Percentiles rank a stretch among this genome's conserved stretches.
These are phyloP conservation scores for Nipponia nippon DNA, from an alignment of 2,113 vertebrate species.

Conservation along the genomic window DNA sequence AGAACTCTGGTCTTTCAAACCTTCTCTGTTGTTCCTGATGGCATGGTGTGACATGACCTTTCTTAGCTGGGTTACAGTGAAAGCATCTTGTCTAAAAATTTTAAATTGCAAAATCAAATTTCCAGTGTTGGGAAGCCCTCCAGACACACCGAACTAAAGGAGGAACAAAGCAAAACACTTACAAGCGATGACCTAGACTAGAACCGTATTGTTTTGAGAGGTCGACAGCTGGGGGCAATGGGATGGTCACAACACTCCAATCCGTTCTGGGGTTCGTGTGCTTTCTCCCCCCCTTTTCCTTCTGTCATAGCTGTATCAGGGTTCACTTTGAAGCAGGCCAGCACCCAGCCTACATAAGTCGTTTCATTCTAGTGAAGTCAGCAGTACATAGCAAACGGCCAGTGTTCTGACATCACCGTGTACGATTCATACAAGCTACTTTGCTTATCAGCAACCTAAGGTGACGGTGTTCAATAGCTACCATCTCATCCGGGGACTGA, in stretches of 20 bases:
- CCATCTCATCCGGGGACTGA: not conserved
- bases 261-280: not conserved
- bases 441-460: not conserved
- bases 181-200: not conserved
- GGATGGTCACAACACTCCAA: not conserved
- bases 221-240: not conserved
- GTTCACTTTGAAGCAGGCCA: not conserved
- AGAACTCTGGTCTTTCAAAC: not conserved
- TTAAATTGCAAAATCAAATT: not conserved
- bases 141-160: not conserved
- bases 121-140: not conserved
- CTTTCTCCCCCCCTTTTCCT: not conserved
- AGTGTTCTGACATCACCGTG: not conserved
- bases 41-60: not conserved
- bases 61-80: not conserved
- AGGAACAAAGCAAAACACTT: not conserved
- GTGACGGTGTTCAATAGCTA: not conserved
- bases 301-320: not conserved
- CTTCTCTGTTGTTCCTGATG: rapidly evolving
- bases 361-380: not conserved
- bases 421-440: not conserved
- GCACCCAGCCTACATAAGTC: not conserved
- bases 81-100: not conserved
- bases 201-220: not conserved
- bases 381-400: not conserved